These are phyloP conservation scores for Allophyes oxyacanthae DNA, from an alignment of 2,888 invertebrate species.

Conservation along the genomic window DNA sequence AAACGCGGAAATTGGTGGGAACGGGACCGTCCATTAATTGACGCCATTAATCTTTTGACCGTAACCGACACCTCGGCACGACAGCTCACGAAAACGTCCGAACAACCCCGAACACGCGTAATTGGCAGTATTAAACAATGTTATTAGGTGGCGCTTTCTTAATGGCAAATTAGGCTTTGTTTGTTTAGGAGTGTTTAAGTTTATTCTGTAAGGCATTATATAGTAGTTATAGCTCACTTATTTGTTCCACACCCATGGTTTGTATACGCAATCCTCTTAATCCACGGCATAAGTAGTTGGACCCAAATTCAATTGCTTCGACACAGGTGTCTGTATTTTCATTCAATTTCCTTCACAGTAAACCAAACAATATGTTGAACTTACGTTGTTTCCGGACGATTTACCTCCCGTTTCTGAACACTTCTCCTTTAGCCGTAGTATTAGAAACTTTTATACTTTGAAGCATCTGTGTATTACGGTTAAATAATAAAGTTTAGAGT, in stretches of 20 bases:
- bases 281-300: conserved; percentile 13
- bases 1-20: conserved; percentile 69
- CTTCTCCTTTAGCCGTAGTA: conserved; percentile 13
- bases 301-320: conserved; percentile 31
- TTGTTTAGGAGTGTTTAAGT: conserved; percentile 30
- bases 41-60: conserved; percentile 79
- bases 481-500: conserved; percentile 45
- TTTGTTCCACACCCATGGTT: not conserved
- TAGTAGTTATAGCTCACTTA: conserved; percentile 13
- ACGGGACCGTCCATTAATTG: conserved; percentile 74
- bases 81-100: conserved; percentile 46
- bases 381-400: conserved; percentile 60
- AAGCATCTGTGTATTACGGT: conserved; percentile 23
- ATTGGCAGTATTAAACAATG: conserved; percentile 37
- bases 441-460: conserved; percentile 29
- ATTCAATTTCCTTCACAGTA: conserved; percentile 48
- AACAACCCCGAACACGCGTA: conserved; percentile 35
- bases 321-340: conserved; percentile 53
- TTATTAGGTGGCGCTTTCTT: conserved; percentile 27
- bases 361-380: conserved; percentile 50
- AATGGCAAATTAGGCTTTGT: conserved; percentile 14
- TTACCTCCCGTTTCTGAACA: conserved; percentile 45
- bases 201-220: conserved; percentile 18
- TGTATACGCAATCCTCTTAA: conserved; percentile 17
- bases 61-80: conserved; percentile 64